Evolutionary conservation across 2,888 invertebrate species (phyloP).

Genomic region (Lacanobia wlatinum): DNA sequence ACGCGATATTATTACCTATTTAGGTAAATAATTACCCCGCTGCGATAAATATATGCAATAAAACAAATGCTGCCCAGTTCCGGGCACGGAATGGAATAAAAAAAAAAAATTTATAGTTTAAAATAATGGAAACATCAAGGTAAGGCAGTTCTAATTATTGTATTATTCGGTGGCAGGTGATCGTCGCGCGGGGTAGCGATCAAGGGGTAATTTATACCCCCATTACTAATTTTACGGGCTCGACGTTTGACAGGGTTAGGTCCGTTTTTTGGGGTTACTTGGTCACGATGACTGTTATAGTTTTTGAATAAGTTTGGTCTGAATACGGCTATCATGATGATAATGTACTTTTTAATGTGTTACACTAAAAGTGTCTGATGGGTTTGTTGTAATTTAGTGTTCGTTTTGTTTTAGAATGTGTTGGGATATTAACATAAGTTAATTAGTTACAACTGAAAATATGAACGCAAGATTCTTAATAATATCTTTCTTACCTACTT

Average conservation of each 20-base stretch:
- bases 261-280: slow-evolving; percentile 62
- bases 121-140: slow-evolving; percentile 67
- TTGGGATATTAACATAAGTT: slow-evolving; percentile 3
- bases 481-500: not conserved
- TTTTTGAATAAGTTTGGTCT: slow-evolving; percentile 52
- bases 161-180: slow-evolving; percentile 84
- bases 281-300: slow-evolving; percentile 57
- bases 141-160: slow-evolving; percentile 60
- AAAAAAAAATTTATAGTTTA: slow-evolving; percentile 69
- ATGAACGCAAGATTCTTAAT: no score
- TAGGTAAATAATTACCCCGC: slow-evolving; percentile 57
- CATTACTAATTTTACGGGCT: slow-evolving; percentile 82
- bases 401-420: slow-evolving; percentile 3
- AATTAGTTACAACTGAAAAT: not conserved
- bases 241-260: slow-evolving; percentile 71
- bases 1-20: slow-evolving; percentile 51
- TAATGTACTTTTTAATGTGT: slow-evolving; percentile 6
- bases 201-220: slow-evolving; percentile 81
- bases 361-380: slow-evolving; percentile 24
- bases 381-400: slow-evolving; percentile 9
- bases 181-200: slow-evolving; percentile 53
- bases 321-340: slow-evolving; percentile 30
- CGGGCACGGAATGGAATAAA: slow-evolving; percentile 55
- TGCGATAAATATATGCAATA: slow-evolving; percentile 60
- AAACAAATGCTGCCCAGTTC: slow-evolving; percentile 68